Evolutionary conservation across 1,140 invertebrate species (phyloP), one percentile per base, ranked within the genome.

Genomic region (Adelges cooleyi): DNA sequence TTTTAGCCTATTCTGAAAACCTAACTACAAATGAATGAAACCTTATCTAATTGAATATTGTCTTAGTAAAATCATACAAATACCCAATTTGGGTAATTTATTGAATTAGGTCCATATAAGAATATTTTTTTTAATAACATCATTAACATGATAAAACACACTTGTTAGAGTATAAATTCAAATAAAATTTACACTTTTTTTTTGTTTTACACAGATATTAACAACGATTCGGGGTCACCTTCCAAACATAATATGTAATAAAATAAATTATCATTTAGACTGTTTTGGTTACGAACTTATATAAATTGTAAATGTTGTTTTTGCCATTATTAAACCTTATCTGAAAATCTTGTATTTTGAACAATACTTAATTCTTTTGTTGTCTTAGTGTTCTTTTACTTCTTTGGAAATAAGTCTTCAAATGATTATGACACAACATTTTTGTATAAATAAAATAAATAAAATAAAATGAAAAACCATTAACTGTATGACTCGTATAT

Each of bases 211-310:
- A 20, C 56, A 62, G 56, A 62, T 62, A 46, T 62, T 27, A 62
- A 62, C 56, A 48, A 48, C 56, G 56, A 62, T 62, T 62, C 56
- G 44, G 56, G 56, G 38, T 62, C 56, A 48, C 38, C 56, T 62
- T 48, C 42, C 56, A 62, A 62, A 46, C 56, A 62, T n/a, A n/a
- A n/a, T 48, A 33, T 62, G 56, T 62, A 62, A 59, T 40, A 40
- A 56, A 42, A 44, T 44, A 53, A 25, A 6, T 33, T 33, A n/a
- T 29, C 44, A 33, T 48, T 48, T 23, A 46, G 42, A 48, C 17
- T 62, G 29, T 48, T 48, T 48, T 18, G 27, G 13, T 20, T 27
- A 62, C 56, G 44, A 44, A 62, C 23, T n/a, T 6, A 33, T 33
- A 33, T 33, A 33, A 6, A 48, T 59, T 62, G 25, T 62, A 62